These are phyloP conservation scores for Nomada goodeniana DNA, from an alignment of 2,888 invertebrate genomes.

Conservation along the genomic window DNA sequence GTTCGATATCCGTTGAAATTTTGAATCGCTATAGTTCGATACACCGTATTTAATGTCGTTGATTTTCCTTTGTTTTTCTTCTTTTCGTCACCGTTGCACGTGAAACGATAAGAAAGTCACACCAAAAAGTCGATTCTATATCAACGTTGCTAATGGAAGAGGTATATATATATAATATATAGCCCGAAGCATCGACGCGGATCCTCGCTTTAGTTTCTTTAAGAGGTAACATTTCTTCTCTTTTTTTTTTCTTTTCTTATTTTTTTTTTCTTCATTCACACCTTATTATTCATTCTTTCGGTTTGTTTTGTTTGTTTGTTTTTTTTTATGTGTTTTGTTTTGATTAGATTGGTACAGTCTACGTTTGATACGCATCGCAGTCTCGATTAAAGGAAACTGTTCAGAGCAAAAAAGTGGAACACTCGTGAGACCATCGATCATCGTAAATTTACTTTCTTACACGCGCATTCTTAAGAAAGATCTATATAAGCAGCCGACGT, in stretches of 20 bases:
- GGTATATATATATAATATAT: slow-evolving; percentile 65
- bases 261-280: slow-evolving; percentile 66
- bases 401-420: slow-evolving; percentile 81
- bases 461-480: slow-evolving; percentile 45
- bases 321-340: slow-evolving; percentile 76
- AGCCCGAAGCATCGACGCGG: slow-evolving; percentile 81
- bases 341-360: slow-evolving; percentile 85
- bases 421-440: slow-evolving; percentile 77
- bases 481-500: slow-evolving; percentile 43
- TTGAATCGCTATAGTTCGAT: background rate
- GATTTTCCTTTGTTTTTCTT: slow-evolving; percentile 2
- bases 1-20: background rate
- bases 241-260: slow-evolving; percentile 46
- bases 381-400: slow-evolving; percentile 79
- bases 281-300: slow-evolving; percentile 52
- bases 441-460: slow-evolving; percentile 48
- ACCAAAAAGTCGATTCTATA: slow-evolving; percentile 58
- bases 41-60: slow-evolving; percentile 5
- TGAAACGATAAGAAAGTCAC: slow-evolving; percentile 33
- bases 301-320: slow-evolving; percentile 68
- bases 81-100: background rate
- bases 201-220: slow-evolving; percentile 76
- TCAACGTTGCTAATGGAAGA: slow-evolving; percentile 55
- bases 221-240: slow-evolving; percentile 65
- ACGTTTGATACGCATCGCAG: slow-evolving; percentile 84